phyloP scores from a whole-genome alignment of 2,113 vertebrate species.

The Psilopogon haemacephalus region DNA sequence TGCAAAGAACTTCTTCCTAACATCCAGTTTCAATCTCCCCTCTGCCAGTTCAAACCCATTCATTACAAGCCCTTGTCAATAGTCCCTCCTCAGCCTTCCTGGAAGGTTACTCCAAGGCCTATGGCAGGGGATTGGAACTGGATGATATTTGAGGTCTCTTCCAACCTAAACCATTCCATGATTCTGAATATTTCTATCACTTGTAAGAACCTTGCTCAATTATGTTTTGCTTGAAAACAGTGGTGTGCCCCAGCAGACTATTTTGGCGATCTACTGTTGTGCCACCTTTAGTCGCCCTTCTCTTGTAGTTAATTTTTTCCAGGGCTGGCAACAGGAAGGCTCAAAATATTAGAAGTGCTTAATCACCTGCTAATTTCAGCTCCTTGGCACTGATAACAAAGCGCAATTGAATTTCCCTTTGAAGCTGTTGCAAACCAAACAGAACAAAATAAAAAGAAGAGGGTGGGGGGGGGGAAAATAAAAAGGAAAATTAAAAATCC shows the following conservation, averaged over 20 bases:
- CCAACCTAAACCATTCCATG: no score
- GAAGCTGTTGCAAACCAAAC: slow-evolving; percentile 15
- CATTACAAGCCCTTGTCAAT: no score
- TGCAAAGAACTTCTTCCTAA: no score
- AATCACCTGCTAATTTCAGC: slow-evolving; percentile 38
- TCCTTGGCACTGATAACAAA: slow-evolving; percentile 45
- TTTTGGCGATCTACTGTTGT: background rate
- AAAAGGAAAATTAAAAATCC: background rate
- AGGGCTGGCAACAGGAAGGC: background rate
- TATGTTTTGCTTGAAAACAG: background rate
- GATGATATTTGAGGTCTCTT: no score
- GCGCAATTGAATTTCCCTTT: slow-evolving; percentile 37
- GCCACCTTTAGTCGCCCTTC: background rate
- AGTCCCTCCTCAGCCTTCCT: no score
- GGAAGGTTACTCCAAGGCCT: no score
- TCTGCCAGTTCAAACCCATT: no score
- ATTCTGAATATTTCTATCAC: background rate
- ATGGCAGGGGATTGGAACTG: no score
- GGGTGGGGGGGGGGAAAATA: no score
- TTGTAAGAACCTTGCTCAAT: background rate
- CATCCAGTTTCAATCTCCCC: no score
- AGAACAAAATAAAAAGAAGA: background rate
- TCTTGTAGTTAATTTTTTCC: background rate
- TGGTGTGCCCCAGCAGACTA: background rate
- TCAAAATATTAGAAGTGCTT: slow-evolving; percentile 35